Base-by-base conservation (phyloP, 2,113 vertebrate genomes). In the Thermophis baileyi region DNA sequence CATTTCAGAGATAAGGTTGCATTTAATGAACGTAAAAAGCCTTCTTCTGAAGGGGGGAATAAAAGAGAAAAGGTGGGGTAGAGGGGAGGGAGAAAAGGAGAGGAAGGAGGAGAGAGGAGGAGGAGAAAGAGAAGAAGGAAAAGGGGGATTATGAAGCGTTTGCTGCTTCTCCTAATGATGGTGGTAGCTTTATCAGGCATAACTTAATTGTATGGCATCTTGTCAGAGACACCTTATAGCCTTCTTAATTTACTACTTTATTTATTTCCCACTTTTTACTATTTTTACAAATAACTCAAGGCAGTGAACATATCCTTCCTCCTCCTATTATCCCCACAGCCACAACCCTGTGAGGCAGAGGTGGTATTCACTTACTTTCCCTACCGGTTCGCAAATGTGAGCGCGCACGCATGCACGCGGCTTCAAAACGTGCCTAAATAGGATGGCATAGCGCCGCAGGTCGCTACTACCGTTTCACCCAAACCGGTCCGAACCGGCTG, bases 11-110 rank as follows among this genome's bases (percentile, higher is more conserved):
- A 99, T 98, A 99, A 98, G 98, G 98, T 98, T 98, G 97, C 97
- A 98, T 98, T 98, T 98, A 98, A 98, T 98, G 98, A 99, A 98
- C 97, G 97, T 97, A 97, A 98, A 98, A 98, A 98, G 97, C 97
- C 97, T 98, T 96, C 97, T 98, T 97, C 96, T 96, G 95, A 96
- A 97, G 96, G 96, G 95, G 96, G 95, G 95, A 95, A 57, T 57
- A 57, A 25, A 96, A 95, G 96, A 96, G 96, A 60, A 95, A 87
- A 92, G 94, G 94, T 93, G 94, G 93, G 85, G 47, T 18, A 14
- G 24, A 24, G 92, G 95, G 96, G 95, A 27, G 93, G 96, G 96
- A 94, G 44, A 57, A 95, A 95, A 94, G 96, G 35, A 44, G 35
- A 8, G 35, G 30, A 69, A 69, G 30, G 60, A n/a, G 18, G 69